Percentiles rank a stretch among this genome's conserved stretches.
These are phyloP conservation scores for Pteruthius melanotis DNA, from an alignment of 2,113 vertebrate species.

Conservation along the genomic window DNA sequence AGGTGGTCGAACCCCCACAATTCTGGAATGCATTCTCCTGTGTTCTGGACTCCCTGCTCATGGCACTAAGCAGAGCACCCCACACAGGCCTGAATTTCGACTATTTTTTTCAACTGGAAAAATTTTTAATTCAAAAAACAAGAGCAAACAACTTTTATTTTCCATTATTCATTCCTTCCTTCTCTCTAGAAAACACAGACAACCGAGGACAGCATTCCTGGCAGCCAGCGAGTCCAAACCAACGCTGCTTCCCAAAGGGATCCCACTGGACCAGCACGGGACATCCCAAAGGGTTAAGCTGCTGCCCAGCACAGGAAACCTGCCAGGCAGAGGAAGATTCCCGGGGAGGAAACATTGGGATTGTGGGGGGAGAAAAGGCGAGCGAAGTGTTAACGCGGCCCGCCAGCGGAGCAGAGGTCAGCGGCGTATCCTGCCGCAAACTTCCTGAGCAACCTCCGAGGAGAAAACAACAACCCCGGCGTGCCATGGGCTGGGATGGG, in stretches of 20 bases:
- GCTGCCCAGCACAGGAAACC: constrained; percentile 69
- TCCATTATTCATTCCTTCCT: not conserved
- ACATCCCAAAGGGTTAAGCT: constrained; percentile 53
- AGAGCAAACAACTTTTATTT: not conserved
- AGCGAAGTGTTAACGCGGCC: constrained; percentile 63
- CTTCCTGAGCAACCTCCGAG: constrained; percentile 75
- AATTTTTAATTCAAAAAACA: not conserved
- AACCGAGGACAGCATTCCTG: not conserved
- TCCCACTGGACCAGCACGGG: not conserved
- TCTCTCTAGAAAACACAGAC: not conserved
- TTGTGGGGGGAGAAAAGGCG: constrained; percentile 74
- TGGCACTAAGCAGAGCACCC: not conserved
- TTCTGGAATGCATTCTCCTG: not conserved
- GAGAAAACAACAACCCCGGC: constrained; percentile 71
- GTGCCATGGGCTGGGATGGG: not conserved
- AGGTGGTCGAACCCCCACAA: rapidly evolving
- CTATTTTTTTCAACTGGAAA: not conserved
- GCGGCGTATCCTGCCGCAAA: constrained; percentile 74
- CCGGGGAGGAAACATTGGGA: constrained; percentile 70
- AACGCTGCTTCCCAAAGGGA: not conserved
- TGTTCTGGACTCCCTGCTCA: not conserved
- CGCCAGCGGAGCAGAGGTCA: constrained; percentile 73
- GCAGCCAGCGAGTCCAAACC: rapidly evolving
- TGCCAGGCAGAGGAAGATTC: constrained; percentile 19
- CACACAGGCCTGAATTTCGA: rapidly evolving